Evolutionary conservation across 1,140 invertebrate species (phyloP), one percentile per base, ranked within the genome.

Genomic region (Cherax destructor): DNA sequence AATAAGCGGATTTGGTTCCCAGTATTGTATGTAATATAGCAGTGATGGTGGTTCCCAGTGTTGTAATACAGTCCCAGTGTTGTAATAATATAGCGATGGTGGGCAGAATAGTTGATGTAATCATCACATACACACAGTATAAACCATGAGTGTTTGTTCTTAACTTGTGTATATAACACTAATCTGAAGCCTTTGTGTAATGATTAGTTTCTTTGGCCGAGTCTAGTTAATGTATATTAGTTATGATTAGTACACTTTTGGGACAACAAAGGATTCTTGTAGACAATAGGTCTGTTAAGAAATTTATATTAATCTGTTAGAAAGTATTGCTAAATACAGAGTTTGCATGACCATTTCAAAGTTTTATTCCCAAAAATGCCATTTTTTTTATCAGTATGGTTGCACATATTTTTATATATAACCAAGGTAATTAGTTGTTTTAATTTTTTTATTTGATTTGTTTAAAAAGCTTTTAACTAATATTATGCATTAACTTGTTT

Each of bases 171-270:
- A 77, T 41, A 87, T 77, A 87, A 87, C 76, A 74, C 79, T 52
- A 77, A 78, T 79, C 56, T 87, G 47, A 87, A 24, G 76, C 74
- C 59, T 87, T 76, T 87, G 52, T 72, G 79, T 87, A 76, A 50
- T 24, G 85, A 56, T 9, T 87, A 87, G 85, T 87, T 86, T 77
- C 30, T 87, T 87, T 87, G 85, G 61, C n/a, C n/a, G 18, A 87
- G 74, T 72, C 52, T 87, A 87, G 85, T 87, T 24, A 10, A 21
- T 87, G 76, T 87, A 76, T 78, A 79, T 30, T 86, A 87, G 85
- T 87, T 78, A 30, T 87, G 85, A 21, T 18, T 87, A 87, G 72
- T 78, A 50, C 77, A 87, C 72, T 76, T 65, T 16, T 56, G 74
- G 49, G 52, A 74, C 69, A 74, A 30, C 6, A 74, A 30, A 74